These are phyloP conservation scores for Drosophila glabriapex DNA, from an alignment of 2,888 invertebrate genomes.

Conservation along the genomic window DNA sequence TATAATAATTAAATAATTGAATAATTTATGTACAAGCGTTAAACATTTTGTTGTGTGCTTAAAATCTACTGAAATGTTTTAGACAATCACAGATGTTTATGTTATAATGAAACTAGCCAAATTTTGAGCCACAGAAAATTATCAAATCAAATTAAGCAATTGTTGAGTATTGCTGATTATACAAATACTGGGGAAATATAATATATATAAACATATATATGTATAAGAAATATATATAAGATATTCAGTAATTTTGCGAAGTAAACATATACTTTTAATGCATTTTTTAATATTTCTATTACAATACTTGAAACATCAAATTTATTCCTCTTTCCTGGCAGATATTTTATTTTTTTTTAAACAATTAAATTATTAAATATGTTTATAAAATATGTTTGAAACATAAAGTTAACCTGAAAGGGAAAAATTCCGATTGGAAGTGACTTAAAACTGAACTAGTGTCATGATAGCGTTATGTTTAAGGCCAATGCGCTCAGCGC, in stretches of 20 bases:
- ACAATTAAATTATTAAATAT: neutral
- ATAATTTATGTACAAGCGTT: constrained; percentile 41
- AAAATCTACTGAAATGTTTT: constrained; percentile 46
- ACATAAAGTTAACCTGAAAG: neutral
- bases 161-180: constrained; percentile 18
- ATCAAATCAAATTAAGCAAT: neutral
- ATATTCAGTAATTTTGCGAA: neutral
- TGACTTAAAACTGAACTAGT: constrained; percentile 35
- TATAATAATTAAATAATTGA: constrained; percentile 1
- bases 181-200: constrained; percentile 16
- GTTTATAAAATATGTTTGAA: neutral
- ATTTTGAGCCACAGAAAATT: constrained; percentile 21
- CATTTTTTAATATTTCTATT: neutral
- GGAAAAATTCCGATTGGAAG: constrained; percentile 1
- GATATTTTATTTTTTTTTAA: neutral
- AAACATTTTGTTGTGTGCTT: constrained; percentile 17
- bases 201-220: neutral
- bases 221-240: neutral
- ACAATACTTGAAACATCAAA: neutral
- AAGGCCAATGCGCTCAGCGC: constrained; percentile 2
- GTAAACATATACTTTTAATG: neutral
- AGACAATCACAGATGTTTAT: constrained; percentile 59
- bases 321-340: neutral
- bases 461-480: constrained; percentile 42
- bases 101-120: constrained; percentile 35